Conservation (phyloP, 2,888 invertebrate species). For the Pteria penguin region DNA sequence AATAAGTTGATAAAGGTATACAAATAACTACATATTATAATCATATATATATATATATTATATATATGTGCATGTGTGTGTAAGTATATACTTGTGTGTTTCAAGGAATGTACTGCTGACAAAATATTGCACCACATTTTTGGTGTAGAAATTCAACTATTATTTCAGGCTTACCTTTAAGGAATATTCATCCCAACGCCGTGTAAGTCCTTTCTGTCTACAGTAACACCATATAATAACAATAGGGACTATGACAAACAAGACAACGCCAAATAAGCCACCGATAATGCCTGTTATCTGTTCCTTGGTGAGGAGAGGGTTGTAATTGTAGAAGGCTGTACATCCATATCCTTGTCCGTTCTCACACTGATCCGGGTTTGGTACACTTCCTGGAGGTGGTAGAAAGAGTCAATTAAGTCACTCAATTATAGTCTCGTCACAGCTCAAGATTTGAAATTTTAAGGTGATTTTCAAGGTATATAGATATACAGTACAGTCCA, state of each 20-base stretch:
- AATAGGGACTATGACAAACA: constrained; percentile 54
- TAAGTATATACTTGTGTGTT: no score
- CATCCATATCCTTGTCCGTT: constrained; percentile 57
- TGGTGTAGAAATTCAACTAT: no score
- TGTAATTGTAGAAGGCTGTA: constrained; percentile 54
- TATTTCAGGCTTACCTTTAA: constrained; percentile 35
- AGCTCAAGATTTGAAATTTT: no score
- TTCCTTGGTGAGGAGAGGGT: constrained; percentile 54
- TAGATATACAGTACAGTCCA: no score
- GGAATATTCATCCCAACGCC: constrained; percentile 57
- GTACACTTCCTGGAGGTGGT: constrained; percentile 51
- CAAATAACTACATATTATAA: no score
- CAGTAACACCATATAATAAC: constrained; percentile 57
- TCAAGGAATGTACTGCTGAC: no score
- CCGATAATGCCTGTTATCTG: constrained; percentile 56
- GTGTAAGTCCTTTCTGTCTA: constrained; percentile 54
- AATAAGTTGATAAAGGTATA: no score
- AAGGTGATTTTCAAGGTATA: no score
- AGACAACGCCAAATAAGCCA: constrained; percentile 51
- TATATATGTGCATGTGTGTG: no score
- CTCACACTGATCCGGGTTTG: constrained; percentile 40
- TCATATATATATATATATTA: no score
- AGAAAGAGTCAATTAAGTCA: neutral
- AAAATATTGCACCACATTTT: no score
- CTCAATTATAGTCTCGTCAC: no score